These are phyloP conservation scores for Seriola quinqueradiata DNA, from an alignment of 2,113 vertebrate genomes.

Conservation along the genomic window DNA sequence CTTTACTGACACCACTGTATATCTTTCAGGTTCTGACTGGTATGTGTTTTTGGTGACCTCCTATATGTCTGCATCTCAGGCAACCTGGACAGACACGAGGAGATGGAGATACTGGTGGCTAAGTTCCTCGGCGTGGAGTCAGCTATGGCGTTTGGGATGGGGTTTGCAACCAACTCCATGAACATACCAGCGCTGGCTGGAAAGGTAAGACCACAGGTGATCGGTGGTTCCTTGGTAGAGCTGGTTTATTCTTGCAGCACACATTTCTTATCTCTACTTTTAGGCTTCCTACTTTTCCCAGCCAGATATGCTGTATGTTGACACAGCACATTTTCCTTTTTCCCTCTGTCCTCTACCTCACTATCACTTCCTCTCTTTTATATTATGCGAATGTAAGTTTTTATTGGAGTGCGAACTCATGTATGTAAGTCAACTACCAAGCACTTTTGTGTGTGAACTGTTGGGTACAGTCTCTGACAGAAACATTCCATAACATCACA, in stretches of 20 bases:
- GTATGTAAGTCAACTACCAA: background rate
- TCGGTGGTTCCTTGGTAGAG: background rate
- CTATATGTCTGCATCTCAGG: slow-evolving; percentile 80
- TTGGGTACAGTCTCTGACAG: background rate
- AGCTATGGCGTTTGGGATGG: slow-evolving; percentile 96
- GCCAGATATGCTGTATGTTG: background rate
- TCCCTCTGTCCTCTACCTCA: background rate
- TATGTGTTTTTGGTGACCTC: background rate
- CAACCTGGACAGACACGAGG: slow-evolving; percentile 93
- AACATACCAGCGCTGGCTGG: slow-evolving; percentile 94
- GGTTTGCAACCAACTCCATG: slow-evolving; percentile 97
- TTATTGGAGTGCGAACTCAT: background rate
- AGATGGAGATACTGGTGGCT: slow-evolving; percentile 91
- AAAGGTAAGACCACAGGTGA: slow-evolving; percentile 84
- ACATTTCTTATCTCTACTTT: background rate
- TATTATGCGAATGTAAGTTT: background rate
- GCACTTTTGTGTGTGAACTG: background rate
- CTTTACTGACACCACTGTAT: background rate
- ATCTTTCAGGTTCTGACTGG: background rate
- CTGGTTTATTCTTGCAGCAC: background rate
- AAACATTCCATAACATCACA: background rate
- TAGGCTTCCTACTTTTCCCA: background rate
- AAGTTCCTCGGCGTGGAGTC: slow-evolving; percentile 94
- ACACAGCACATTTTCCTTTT: background rate
- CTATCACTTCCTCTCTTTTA: background rate